Evolutionary conservation across 2,797 vertebrate genomes (phyloP).

Genomic region (Semotilus atromaculatus): DNA sequence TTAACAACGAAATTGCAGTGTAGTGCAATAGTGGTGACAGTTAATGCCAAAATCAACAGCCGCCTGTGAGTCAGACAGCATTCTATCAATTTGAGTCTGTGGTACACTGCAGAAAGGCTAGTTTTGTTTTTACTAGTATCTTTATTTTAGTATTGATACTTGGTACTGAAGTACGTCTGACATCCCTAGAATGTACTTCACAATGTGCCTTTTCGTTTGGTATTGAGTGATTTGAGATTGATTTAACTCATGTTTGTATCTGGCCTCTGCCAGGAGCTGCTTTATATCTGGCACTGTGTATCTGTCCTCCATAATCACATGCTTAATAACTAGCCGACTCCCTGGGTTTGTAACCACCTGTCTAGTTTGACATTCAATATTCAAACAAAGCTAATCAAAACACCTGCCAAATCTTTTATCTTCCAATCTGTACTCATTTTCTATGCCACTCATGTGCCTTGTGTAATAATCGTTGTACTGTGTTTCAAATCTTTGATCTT

Average conservation of each 20-base stretch:
- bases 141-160: neutral
- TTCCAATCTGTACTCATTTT: conserved; percentile 29
- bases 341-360: conserved; percentile 48
- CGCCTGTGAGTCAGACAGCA: neutral
- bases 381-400: conserved; percentile 38
- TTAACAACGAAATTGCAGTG: too few relatives aligned
- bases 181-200: neutral
- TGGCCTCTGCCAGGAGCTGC: conserved; percentile 38
- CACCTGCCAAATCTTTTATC: conserved; percentile 36
- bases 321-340: conserved; percentile 47
- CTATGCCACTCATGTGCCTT: conserved; percentile 15
- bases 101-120: neutral
- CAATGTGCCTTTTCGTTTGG: neutral
- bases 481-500: conserved; percentile 14
- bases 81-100: neutral
- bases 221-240: conserved; percentile 24
- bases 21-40: too few relatives aligned
- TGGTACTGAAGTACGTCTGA: neutral
- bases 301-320: conserved; percentile 48
- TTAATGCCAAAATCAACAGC: neutral
- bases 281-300: conserved; percentile 44
- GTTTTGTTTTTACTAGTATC: neutral
- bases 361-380: conserved; percentile 43
- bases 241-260: conserved; percentile 17
- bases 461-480: neutral